Conservation (phyloP, 2,888 invertebrate genomes). For the Drosophila anceps region DNA sequence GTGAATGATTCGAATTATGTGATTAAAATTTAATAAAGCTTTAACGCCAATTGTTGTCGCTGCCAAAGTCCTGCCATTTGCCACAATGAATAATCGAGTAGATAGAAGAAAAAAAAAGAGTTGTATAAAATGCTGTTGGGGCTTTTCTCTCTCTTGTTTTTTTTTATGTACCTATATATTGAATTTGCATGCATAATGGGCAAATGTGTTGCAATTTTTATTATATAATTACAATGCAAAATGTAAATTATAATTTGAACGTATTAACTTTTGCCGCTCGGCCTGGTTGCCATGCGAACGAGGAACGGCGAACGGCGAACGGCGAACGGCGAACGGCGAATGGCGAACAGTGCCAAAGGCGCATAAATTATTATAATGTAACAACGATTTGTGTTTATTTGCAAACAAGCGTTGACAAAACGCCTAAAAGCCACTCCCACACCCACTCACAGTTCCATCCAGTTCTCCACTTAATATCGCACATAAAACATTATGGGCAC, state of each 20-base stretch:
- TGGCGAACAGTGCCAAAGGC: conserved; percentile 34
- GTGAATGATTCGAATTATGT: conserved; percentile 53
- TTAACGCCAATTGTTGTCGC: conserved; percentile 30
- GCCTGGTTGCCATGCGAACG: conserved; percentile 40
- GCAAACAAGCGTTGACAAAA: conserved; percentile 58
- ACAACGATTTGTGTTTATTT: conserved; percentile 76
- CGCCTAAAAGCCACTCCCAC: background rate
- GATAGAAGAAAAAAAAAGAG: background rate
- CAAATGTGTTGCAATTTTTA: conserved; percentile 33
- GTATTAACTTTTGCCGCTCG: conserved; percentile 51
- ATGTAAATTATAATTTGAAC: conserved; percentile 57
- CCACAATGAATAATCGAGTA: conserved; percentile 15
- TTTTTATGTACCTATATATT: background rate
- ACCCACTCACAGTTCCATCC: background rate
- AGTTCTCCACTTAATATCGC: conserved; percentile 27
- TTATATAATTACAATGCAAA: conserved; percentile 50
- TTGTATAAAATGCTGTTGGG: conserved; percentile 4
- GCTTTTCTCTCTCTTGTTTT: background rate
- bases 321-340: conserved; percentile 32
- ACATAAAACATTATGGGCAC: conserved; percentile 42
- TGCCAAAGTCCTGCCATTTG: conserved; percentile 51
- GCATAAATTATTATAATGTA: conserved; percentile 65
- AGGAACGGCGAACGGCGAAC: conserved; percentile 4
- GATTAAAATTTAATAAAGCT: conserved; percentile 66
- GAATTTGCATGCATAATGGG: conserved; percentile 22